Conservation (phyloP, 2,113 vertebrate species). For the Scortum barcoo region DNA sequence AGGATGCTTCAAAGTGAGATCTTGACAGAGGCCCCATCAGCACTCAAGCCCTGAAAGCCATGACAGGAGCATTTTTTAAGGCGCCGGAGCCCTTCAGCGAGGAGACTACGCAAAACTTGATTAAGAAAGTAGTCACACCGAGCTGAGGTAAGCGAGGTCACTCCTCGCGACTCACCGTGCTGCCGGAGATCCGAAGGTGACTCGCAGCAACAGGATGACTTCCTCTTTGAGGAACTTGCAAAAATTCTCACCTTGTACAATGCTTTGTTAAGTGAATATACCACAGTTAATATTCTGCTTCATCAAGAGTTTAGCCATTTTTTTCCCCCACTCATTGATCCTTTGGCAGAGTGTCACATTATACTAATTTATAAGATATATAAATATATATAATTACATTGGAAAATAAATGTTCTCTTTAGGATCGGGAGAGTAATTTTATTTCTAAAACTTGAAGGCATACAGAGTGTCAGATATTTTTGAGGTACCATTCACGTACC, state of each 20-base stretch:
- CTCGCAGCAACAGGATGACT: not conserved
- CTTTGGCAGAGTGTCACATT: not conserved
- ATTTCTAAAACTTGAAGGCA: not conserved
- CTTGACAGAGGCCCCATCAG: conserved; percentile 24
- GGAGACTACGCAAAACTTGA: not conserved
- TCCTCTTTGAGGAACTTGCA: not conserved
- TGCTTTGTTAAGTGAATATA: not conserved
- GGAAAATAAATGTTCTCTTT: not conserved
- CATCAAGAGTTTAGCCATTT: not conserved
- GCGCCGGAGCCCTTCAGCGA: not conserved
- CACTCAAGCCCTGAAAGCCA: conserved; percentile 26
- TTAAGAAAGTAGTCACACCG: conserved; percentile 12
- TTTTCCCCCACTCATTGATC: not conserved
- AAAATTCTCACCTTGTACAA: not conserved
- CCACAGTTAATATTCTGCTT: not conserved
- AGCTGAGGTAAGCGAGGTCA: conserved; percentile 12
- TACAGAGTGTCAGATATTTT: not conserved
- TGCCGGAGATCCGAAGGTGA: conserved; percentile 29
- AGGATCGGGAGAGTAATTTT: not conserved
- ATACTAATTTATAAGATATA: not conserved
- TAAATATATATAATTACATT: no score
- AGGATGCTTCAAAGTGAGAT: conserved; percentile 23
- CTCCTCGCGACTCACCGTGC: not conserved
- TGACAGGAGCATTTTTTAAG: not conserved
- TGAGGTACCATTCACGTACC: not conserved